Conservation (phyloP, 2,888 invertebrate species). For the Lepeophtheirus nordmannii region DNA sequence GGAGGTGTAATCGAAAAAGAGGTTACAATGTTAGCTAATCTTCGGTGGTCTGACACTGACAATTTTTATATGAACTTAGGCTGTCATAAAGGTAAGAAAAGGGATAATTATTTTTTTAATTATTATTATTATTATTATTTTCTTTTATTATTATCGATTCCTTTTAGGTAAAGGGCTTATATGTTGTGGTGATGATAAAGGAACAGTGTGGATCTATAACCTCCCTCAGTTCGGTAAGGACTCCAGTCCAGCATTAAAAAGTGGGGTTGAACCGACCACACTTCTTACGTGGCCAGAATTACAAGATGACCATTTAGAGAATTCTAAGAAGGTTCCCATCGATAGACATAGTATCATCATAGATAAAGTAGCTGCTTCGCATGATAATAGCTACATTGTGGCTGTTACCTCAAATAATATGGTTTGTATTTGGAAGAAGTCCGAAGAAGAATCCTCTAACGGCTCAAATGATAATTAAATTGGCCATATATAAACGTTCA, state of each 20-base stretch:
- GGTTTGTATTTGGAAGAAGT: slow-evolving; percentile 32
- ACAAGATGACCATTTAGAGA: slow-evolving; percentile 28
- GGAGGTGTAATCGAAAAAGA: slow-evolving; percentile 23
- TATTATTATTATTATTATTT: background rate
- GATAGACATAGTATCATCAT: slow-evolving; percentile 33
- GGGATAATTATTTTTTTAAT: background rate
- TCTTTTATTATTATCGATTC: no score
- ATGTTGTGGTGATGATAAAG: slow-evolving; percentile 34
- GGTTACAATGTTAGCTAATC: slow-evolving; percentile 25
- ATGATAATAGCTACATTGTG: slow-evolving; percentile 31
- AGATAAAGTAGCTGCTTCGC: slow-evolving; percentile 31
- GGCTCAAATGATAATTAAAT: background rate
- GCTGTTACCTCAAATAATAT: slow-evolving; percentile 34
- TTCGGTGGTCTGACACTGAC: slow-evolving; percentile 29
- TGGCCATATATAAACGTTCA: no score
- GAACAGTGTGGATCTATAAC: slow-evolving; percentile 33
- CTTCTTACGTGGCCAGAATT: slow-evolving; percentile 32
- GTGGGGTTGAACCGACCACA: slow-evolving; percentile 28
- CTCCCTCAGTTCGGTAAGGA: slow-evolving; percentile 27
- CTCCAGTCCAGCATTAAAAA: slow-evolving; percentile 20
- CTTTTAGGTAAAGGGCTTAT: slow-evolving; percentile 30
- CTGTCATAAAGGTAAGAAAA: slow-evolving; percentile 24
- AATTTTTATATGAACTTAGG: slow-evolving; percentile 29
- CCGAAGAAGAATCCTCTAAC: background rate
- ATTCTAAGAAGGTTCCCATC: slow-evolving; percentile 32